Percentiles rank a stretch among this genome's conserved stretches.
Conservation (phyloP, 37 sponge, comb jelly and placozoan genomes). For the Hormiphora californensis region DNA sequence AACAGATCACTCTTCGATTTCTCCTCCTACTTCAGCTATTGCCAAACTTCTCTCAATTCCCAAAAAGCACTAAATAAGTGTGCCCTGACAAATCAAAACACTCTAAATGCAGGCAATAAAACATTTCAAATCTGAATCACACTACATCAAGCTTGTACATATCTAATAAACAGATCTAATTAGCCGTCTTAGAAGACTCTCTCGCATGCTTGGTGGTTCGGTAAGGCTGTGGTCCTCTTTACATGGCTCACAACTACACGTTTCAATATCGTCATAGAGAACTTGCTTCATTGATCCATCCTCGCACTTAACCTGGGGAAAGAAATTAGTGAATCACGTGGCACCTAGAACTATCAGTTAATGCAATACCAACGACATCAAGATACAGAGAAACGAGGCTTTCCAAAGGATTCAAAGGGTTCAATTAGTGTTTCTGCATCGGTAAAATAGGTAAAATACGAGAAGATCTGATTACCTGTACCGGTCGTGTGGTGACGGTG, state of each 20-base stretch:
- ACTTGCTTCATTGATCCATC: neutral
- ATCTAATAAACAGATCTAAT: neutral
- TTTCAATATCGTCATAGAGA: neutral
- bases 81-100: neutral
- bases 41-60: too few species aligned
- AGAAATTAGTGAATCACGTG: neutral
- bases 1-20: too few species aligned
- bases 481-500: neutral
- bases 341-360: neutral
- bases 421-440: too few species aligned
- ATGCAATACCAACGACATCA: neutral
- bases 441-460: too few species aligned
- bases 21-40: too few species aligned
- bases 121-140: neutral
- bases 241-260: neutral
- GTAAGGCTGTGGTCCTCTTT: neutral
- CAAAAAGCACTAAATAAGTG: too few species aligned
- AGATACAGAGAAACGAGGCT: neutral
- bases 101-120: neutral
- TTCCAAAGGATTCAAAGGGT: too few species aligned
- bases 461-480: neutral
- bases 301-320: neutral
- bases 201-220: neutral
- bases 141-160: neutral
- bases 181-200: neutral